Evolutionary conservation across 2,888 invertebrate species (phyloP), one percentile per base, ranked within the genome.

Genomic region (Drosophila tripunctata): DNA sequence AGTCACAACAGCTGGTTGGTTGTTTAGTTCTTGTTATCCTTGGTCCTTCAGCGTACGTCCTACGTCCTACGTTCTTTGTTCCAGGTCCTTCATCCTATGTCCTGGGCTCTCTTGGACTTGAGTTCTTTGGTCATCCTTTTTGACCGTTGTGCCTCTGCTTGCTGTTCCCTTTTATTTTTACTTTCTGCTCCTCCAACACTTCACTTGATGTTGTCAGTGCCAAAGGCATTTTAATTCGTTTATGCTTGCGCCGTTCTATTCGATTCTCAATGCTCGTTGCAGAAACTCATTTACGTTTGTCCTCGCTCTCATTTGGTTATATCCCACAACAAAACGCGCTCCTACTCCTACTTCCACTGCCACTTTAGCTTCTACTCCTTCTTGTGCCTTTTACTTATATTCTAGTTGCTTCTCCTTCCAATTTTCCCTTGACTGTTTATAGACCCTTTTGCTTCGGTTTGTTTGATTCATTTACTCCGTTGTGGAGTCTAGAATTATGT

Each of bases 221-320:
- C 78, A 65, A 77, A 73, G 81, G 79, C 77, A 67, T 77, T 78
- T 83, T 83, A 78, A 83, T 78, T 83, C 84, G 68, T 83, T 78
- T 83, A 83, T 78, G 54, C 43, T 30, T 22, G 27, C 24, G 21
- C 30, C 40, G 15, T 7, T 36, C 22, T 35, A 5, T 35, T 14
- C 12, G 10, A 27, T 27, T 27, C 27, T 27, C 27, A 27, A 10
- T 3, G 27, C 4, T 27, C 10, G 67, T 50, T 36, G 35, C 47
- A 47, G 7, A 12, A 33, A 43, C 38, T 50, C 57, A 48, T 62
- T 58, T 56, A 31, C 51, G 31, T 36, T n/a, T 40, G 30, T 36
- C 24, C 52, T 52, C 52, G 60, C 47, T 56, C 60, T 64, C 24
- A 50, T 27, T 50, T 36, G 17, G 30, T 19, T 30, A 7, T 27